Percentiles rank a stretch among this genome's conserved stretches.
Conservation (phyloP, 2,113 vertebrate species). For the Hippopotamus amphibius region DNA sequence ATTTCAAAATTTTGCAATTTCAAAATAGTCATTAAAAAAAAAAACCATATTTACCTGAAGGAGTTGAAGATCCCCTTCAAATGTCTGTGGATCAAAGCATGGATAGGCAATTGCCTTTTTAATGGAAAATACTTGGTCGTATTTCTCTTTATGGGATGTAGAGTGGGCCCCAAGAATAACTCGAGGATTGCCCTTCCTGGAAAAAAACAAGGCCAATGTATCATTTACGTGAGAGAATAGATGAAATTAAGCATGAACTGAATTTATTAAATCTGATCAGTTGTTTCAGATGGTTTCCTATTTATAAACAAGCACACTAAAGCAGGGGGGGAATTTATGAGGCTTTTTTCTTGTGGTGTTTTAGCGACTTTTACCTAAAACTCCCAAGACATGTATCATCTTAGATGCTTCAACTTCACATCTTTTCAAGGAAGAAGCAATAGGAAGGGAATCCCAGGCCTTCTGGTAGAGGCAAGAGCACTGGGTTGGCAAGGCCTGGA, state of each 20-base stretch:
- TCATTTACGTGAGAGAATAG: background rate
- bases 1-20: background rate
- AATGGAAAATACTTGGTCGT: constrained; percentile 49
- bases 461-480: background rate
- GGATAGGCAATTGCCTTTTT: background rate
- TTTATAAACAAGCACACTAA: background rate
- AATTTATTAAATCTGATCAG: background rate
- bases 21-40: background rate
- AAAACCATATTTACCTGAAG: constrained; percentile 78
- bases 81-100: fast-evolving
- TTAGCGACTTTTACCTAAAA: background rate
- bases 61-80: constrained; percentile 80
- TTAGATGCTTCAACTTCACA: background rate
- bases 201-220: background rate
- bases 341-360: background rate
- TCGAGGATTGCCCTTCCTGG: background rate
- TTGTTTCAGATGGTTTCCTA: background rate
- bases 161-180: constrained; percentile 83
- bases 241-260: background rate
- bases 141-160: fast-evolving
- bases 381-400: background rate
- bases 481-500: background rate
- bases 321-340: too few relatives aligned
- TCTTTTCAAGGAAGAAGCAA: background rate
- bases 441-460: background rate